phyloP scores from a whole-genome alignment of 2,113 vertebrate genomes.

The Oreochromis tanganicae region DNA sequence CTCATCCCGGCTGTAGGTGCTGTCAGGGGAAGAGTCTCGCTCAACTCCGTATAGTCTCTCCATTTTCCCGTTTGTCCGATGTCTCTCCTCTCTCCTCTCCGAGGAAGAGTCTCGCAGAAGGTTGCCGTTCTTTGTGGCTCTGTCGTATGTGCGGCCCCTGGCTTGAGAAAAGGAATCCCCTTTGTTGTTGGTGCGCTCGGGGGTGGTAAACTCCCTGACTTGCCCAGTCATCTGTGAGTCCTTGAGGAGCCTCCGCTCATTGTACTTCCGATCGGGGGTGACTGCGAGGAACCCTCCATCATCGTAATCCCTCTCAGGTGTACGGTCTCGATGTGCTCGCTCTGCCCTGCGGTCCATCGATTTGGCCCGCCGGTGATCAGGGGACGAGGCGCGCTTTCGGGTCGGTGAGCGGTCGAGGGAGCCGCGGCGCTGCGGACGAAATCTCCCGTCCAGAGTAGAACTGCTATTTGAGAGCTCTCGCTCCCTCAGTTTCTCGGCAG shows the following conservation, averaged over 20 bases:
- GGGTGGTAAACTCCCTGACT: slow-evolving; percentile 47
- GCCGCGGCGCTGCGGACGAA: slow-evolving; percentile 72
- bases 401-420: slow-evolving; percentile 85
- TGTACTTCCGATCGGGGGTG: slow-evolving; percentile 62
- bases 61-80: slow-evolving; percentile 55
- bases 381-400: slow-evolving; percentile 76
- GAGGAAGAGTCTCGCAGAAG: slow-evolving; percentile 63
- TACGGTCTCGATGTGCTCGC: slow-evolving; percentile 65
- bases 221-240: slow-evolving; percentile 54
- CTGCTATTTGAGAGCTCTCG: slow-evolving; percentile 74
- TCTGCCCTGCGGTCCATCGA: slow-evolving; percentile 74
- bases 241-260: slow-evolving; percentile 54
- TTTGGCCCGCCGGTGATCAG: slow-evolving; percentile 79
- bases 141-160: slow-evolving; percentile 51
- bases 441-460: slow-evolving; percentile 75
- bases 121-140: slow-evolving; percentile 66
- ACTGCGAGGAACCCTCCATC: slow-evolving; percentile 71
- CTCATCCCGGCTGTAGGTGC: slow-evolving; percentile 73
- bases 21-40: slow-evolving; percentile 71
- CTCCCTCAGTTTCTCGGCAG: slow-evolving; percentile 73
- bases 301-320: slow-evolving; percentile 76
- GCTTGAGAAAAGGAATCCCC: slow-evolving; percentile 42
- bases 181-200: slow-evolving; percentile 57
- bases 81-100: slow-evolving; percentile 44
- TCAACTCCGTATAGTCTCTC: slow-evolving; percentile 60